Evolutionary conservation across 2,888 invertebrate genomes (phyloP).

Genomic region (Melipona beecheii): DNA sequence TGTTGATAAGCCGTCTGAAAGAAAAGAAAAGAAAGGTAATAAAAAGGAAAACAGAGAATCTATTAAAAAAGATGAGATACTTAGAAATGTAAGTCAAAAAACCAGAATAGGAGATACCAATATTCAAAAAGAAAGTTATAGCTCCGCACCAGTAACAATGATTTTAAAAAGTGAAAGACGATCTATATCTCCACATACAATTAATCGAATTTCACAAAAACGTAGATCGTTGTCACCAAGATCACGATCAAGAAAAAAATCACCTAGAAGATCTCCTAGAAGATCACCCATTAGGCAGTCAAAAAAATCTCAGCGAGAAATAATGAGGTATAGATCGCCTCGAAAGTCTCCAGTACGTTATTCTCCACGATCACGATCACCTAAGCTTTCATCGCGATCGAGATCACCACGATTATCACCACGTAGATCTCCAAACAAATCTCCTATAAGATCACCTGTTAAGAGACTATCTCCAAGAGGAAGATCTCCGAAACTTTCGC

Average conservation of each 20-base stretch:
- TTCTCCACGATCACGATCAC: slow-evolving; percentile 75
- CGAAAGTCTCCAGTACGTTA: slow-evolving; percentile 79
- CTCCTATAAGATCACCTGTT: slow-evolving; percentile 71
- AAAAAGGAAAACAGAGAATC: slow-evolving; percentile 68
- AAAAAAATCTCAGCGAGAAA: slow-evolving; percentile 73
- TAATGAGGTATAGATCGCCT: slow-evolving; percentile 83
- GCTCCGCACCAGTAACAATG: slow-evolving; percentile 24
- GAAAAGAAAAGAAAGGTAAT: slow-evolving; percentile 62
- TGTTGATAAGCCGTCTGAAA: slow-evolving; percentile 69
- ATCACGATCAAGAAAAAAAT: slow-evolving; percentile 69
- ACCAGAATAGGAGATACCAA: slow-evolving; percentile 61
- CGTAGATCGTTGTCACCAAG: slow-evolving; percentile 75
- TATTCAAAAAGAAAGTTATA: slow-evolving; percentile 59
- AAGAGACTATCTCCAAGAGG: slow-evolving; percentile 73
- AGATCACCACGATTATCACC: slow-evolving; percentile 76
- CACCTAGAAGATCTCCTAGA: slow-evolving; percentile 74
- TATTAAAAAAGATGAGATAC: slow-evolving; percentile 57
- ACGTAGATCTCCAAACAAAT: slow-evolving; percentile 75
- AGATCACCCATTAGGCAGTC: slow-evolving; percentile 69
- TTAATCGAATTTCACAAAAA: slow-evolving; percentile 66
- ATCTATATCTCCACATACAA: slow-evolving; percentile 70
- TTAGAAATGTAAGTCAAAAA: slow-evolving; percentile 59
- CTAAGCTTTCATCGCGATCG: slow-evolving; percentile 74
- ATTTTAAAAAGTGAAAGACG: slow-evolving; percentile 67
- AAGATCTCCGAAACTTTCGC: slow-evolving; percentile 73